Conservation (phyloP, 2,797 vertebrate species). For the Moxostoma hubbsi region DNA sequence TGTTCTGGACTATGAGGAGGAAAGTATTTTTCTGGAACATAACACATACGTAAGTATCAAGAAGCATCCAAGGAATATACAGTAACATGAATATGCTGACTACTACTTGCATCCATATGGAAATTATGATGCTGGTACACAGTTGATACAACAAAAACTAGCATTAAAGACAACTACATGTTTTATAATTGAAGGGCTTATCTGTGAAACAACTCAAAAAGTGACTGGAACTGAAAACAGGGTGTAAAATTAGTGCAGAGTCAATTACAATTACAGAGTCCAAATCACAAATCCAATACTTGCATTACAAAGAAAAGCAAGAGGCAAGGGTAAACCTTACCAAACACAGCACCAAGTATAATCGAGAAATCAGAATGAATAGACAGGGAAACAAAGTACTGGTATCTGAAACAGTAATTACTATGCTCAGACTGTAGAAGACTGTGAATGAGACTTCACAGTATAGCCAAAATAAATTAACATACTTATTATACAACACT, state of each 20-base stretch:
- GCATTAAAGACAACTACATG: background rate
- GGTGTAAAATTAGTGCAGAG: background rate
- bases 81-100: background rate
- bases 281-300: conserved; percentile 12
- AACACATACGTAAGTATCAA: background rate
- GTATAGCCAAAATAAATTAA: background rate
- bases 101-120: background rate
- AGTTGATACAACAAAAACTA: background rate
- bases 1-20: too few species aligned
- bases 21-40: background rate
- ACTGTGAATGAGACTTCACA: background rate
- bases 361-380: conserved; percentile 6
- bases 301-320: conserved; percentile 7
- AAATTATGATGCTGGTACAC: background rate
- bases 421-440: background rate
- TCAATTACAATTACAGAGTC: background rate
- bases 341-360: background rate
- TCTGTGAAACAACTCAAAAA: background rate
- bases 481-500: background rate
- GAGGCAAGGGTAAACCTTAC: background rate
- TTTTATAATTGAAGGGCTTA: background rate
- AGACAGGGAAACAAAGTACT: conserved; percentile 11
- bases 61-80: background rate
- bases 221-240: background rate
- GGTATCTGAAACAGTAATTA: background rate